These are phyloP conservation scores for Mechanitis messenoides DNA, from an alignment of 2,888 invertebrate species.

Conservation along the genomic window DNA sequence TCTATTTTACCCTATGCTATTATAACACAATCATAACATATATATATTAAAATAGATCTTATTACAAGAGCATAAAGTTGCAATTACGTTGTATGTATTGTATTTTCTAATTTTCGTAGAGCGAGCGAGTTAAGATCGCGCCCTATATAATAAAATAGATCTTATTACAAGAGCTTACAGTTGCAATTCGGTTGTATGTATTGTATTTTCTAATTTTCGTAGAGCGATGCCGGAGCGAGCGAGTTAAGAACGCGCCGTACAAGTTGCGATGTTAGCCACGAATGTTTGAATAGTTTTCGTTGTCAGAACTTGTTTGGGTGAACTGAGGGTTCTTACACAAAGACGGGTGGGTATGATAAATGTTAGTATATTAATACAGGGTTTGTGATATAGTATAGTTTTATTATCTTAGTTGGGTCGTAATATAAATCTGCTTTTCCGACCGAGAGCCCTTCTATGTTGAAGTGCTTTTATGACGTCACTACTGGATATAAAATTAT, in stretches of 20 bases:
- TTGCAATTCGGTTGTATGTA: constrained; percentile 31
- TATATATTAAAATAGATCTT: constrained; percentile 21
- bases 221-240: constrained; percentile 68
- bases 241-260: constrained; percentile 71
- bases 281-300: constrained; percentile 69
- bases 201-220: constrained; percentile 68
- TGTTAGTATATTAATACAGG: constrained; percentile 71
- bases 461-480: constrained; percentile 34
- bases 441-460: constrained; percentile 49
- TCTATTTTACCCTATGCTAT: constrained; percentile 30
- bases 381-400: constrained; percentile 67
- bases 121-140: constrained; percentile 67
- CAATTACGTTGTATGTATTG: constrained; percentile 30
- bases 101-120: constrained; percentile 72
- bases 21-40: constrained; percentile 24
- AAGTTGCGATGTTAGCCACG: constrained; percentile 70
- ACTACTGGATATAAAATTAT: not conserved
- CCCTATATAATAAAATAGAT: constrained; percentile 16
- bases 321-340: constrained; percentile 72
- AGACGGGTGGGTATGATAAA: constrained; percentile 71
- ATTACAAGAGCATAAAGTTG: constrained; percentile 19
- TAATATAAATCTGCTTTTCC: constrained; percentile 73
- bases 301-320: constrained; percentile 68
- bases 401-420: constrained; percentile 76
- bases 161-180: constrained; percentile 21